phyloP scores from a whole-genome alignment of 2,888 invertebrate species.

The Cremastobaeus sp. region DNA sequence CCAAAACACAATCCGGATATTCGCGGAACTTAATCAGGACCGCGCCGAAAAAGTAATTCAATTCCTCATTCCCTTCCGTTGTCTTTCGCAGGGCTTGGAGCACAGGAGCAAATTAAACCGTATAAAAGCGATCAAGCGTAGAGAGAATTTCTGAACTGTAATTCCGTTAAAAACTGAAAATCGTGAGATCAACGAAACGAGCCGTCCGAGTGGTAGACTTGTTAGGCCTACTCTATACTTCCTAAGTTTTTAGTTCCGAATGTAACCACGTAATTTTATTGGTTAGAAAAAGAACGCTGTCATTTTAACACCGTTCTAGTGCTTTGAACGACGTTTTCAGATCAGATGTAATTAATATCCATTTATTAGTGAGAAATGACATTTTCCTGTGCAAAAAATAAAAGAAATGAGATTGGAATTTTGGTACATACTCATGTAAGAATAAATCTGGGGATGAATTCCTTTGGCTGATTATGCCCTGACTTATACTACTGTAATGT shows the following conservation, averaged over 20 bases:
- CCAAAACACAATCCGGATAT: conserved; percentile 34
- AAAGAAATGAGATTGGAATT: background rate
- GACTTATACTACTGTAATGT: too few relatives aligned
- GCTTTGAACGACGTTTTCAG: too few relatives aligned
- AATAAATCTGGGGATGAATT: too few relatives aligned
- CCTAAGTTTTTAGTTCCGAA: background rate
- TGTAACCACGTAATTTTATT: background rate
- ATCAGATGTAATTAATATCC: too few relatives aligned
- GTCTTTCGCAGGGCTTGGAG: conserved; percentile 4
- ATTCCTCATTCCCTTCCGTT: conserved; percentile 39
- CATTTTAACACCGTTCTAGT: background rate
- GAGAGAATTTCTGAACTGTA: conserved; percentile 26
- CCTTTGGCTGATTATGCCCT: too few relatives aligned
- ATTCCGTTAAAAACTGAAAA: conserved; percentile 38
- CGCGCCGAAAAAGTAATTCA: conserved; percentile 61
- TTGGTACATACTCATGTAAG: background rate
- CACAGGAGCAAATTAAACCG: conserved; percentile 40
- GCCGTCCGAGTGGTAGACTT: too few relatives aligned
- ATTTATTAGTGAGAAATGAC: background rate
- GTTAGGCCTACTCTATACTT: too few relatives aligned
- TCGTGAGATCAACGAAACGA: too few relatives aligned
- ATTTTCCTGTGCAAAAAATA: background rate
- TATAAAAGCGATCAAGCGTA: conserved; percentile 38
- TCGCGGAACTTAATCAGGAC: conserved; percentile 40
- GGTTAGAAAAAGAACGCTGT: background rate